Conservation (phyloP, 2,888 invertebrate genomes). For the Drosophila incognita region DNA sequence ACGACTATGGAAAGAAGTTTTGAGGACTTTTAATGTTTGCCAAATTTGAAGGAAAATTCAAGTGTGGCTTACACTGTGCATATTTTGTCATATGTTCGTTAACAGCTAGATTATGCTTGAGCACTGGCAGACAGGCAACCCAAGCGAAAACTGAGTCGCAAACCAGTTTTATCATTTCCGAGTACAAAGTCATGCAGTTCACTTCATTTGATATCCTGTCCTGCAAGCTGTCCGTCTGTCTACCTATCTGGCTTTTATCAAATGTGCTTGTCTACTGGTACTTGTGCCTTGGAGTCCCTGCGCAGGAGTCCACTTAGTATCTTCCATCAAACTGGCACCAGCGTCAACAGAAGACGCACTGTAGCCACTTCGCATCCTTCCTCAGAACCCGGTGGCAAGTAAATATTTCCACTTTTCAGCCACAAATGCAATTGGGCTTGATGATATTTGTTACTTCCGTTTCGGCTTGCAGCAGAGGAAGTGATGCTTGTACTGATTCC, state of each 20-base stretch:
- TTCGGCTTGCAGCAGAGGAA: conserved; percentile 70
- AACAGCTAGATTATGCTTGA: conserved; percentile 64
- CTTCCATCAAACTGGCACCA: conserved; percentile 51
- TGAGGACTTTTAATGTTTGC: conserved; percentile 5
- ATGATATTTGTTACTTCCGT: conserved; percentile 80
- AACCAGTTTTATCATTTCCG: conserved; percentile 70
- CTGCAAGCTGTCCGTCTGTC: conserved; percentile 6
- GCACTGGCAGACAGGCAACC: conserved; percentile 27
- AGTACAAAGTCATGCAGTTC: conserved; percentile 38
- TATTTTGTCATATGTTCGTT: conserved; percentile 45
- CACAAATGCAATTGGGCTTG: conserved; percentile 82
- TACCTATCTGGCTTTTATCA: conserved; percentile 45
- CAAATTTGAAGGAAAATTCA: conserved; percentile 21
- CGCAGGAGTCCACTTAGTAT: conserved; percentile 47
- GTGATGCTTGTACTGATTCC: conserved; percentile 60
- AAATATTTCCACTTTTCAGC: conserved; percentile 81
- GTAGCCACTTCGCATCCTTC: not conserved
- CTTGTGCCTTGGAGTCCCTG: conserved; percentile 35
- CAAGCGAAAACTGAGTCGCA: conserved; percentile 54
- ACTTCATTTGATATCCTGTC: conserved; percentile 44
- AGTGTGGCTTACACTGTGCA: conserved; percentile 11
- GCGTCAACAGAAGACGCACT: conserved; percentile 18
- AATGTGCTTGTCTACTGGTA: conserved; percentile 51
- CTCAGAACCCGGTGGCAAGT: conserved; percentile 45
- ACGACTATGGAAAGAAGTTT: conserved; percentile 4